Evolutionary conservation across 2,113 vertebrate species (phyloP).

Genomic region (Plectropomus leopardus): DNA sequence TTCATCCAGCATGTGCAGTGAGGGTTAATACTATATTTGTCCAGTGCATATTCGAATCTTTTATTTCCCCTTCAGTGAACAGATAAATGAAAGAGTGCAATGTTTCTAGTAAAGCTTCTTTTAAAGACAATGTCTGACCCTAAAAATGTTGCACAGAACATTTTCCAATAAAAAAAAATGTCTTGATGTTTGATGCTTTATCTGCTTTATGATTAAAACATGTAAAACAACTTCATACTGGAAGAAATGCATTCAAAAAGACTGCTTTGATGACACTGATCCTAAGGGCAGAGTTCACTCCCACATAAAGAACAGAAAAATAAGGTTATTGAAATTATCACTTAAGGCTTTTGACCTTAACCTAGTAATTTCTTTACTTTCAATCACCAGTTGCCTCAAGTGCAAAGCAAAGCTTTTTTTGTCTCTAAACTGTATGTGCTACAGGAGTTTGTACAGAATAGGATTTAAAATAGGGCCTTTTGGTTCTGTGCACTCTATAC

Average conservation of each 20-base stretch:
- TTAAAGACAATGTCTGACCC: not conserved
- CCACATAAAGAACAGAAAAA: not conserved
- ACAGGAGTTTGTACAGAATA: not conserved
- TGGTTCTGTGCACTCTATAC: not conserved
- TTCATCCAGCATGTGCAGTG: not conserved
- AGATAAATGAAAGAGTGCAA: not conserved
- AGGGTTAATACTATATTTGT: not conserved
- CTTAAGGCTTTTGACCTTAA: not conserved
- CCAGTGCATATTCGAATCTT: not conserved
- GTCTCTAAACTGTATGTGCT: not conserved
- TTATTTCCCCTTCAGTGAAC: not conserved
- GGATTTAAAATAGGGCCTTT: not conserved
- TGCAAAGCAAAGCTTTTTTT: not conserved
- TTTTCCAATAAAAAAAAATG: not conserved
- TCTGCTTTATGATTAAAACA: not conserved
- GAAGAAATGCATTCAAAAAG: not conserved
- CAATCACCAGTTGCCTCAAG: not conserved
- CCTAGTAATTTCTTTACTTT: not conserved
- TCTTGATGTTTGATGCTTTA: constrained; percentile 15
- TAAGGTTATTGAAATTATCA: not conserved
- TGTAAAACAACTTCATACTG: not conserved
- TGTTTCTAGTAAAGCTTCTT: not conserved
- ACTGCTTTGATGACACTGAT: not conserved
- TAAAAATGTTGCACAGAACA: not conserved
- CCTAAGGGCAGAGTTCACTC: constrained; percentile 5